These are phyloP conservation scores for Polyploca ridens DNA, from an alignment of 2,888 invertebrate species.

Conservation along the genomic window DNA sequence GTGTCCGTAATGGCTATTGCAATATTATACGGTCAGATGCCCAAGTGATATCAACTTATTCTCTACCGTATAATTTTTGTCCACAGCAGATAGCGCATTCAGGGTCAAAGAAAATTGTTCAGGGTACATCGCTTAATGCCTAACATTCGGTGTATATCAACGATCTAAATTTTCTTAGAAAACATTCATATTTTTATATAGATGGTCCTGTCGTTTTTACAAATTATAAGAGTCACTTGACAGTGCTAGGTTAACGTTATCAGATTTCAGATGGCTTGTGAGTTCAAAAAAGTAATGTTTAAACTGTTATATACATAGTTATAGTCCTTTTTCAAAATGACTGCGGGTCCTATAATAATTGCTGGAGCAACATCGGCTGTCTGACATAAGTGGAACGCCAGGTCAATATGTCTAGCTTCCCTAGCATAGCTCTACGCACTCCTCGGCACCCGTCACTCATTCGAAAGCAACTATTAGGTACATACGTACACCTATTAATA, in stretches of 20 bases:
- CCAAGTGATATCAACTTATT: conserved; percentile 74
- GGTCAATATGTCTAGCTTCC: conserved; percentile 32
- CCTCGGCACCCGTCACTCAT: conserved; percentile 47
- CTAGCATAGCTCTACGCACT: conserved; percentile 24
- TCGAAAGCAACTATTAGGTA: conserved; percentile 41
- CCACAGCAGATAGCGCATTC: conserved; percentile 64
- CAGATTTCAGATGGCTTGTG: conserved; percentile 22
- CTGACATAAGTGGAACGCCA: conserved; percentile 29
- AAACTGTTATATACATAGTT: background rate
- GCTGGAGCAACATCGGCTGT: background rate
- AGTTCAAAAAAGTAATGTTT: too few species aligned
- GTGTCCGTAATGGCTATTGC: conserved; percentile 80
- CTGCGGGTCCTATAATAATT: background rate
- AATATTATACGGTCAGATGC: conserved; percentile 80
- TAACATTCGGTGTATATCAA: conserved; percentile 67
- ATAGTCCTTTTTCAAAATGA: background rate
- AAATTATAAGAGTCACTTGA: conserved; percentile 41
- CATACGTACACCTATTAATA: conserved; percentile 40
- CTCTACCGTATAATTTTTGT: conserved; percentile 76
- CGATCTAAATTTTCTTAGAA: conserved; percentile 72
- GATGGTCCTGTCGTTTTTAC: conserved; percentile 46
- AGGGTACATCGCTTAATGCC: conserved; percentile 58
- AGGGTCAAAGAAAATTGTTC: conserved; percentile 78
- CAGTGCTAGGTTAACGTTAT: conserved; percentile 40
- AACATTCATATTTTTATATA: conserved; percentile 43